These are phyloP conservation scores for Lottia gigantea DNA, from an alignment of 2,888 invertebrate genomes.

Conservation along the genomic window DNA sequence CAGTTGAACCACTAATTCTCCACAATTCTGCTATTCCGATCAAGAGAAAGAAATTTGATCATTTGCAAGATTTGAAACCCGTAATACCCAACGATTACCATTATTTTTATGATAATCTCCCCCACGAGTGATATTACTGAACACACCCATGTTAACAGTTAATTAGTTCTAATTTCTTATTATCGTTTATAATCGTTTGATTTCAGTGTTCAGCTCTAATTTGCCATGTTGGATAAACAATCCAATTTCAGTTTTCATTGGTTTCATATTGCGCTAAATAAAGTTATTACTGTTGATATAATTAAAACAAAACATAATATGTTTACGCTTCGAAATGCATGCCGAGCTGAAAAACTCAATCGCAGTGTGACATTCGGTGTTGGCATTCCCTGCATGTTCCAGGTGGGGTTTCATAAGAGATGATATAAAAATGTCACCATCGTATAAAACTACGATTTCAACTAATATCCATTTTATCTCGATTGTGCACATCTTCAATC, in stretches of 20 bases:
- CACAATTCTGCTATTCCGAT: conserved; percentile 1
- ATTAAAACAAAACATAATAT: too few species aligned
- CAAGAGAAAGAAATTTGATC: conserved; percentile 13
- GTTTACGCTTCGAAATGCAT: too few species aligned
- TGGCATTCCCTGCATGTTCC: too few species aligned
- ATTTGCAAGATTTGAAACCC: conserved; percentile 12
- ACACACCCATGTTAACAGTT: neutral
- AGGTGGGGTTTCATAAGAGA: too few species aligned
- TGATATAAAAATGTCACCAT: too few species aligned
- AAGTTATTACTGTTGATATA: too few species aligned
- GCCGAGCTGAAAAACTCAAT: too few species aligned
- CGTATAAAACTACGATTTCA: too few species aligned
- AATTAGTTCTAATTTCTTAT: neutral
- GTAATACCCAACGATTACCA: conserved; percentile 11
- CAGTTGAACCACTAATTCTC: neutral
- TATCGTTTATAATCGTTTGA: neutral
- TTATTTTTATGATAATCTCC: neutral
- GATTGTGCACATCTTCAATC: too few species aligned
- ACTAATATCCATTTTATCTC: too few species aligned
- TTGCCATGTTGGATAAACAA: neutral
- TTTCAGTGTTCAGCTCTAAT: neutral
- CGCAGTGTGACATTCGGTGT: too few species aligned
- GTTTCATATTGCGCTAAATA: too few species aligned
- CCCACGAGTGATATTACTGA: neutral
- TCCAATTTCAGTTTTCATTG: neutral